Evolutionary conservation across 2,888 invertebrate genomes (phyloP), one percentile per base, ranked within the genome.

Genomic region (Malacosoma neustria): DNA sequence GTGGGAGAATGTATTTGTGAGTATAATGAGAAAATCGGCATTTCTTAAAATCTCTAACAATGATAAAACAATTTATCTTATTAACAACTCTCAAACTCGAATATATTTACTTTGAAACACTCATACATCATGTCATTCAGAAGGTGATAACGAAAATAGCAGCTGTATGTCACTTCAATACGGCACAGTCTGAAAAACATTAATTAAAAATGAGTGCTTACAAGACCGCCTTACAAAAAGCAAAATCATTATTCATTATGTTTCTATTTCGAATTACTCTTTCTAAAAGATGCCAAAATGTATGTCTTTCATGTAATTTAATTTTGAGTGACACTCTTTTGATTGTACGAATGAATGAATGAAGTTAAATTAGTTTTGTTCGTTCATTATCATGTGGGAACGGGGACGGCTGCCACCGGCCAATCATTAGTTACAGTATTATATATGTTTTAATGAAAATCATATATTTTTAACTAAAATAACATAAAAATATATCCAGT

Each of bases 141-240:
- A 9, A 22, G 9, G 3, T 9, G 22, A 5, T 22, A 5, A 22
- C 22, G 22, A 22, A 5, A 22, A 2, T 22, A 9, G 9, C 22
- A 22, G 5, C 22, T 22, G 9, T 22, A 4, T 22, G 22, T 22
- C 22, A 22, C 22, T 22, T 22, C 22, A 22, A 3, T 22, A 22
- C 7, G 9, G 9, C 22, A 22, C 6, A 5, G 22, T 22, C 22
- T 22, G 6, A 48, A 49, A 50, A 63, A 57, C 66, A 82, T 81
- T 82, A 79, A 82, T 82, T 76, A 74, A 68, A 22, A 22, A 22
- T 22, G 9, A 22, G 22, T 22, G 64, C 68, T 74, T 77, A 72
- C 79, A 76, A 71, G 77, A 69, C 76, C 61, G 74, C 70, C 72
- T 70, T 74, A 74, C 68, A 61, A 59, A 62, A 61, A 61, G 61